Conservation (phyloP, 2,797 vertebrate species). For the Coendou prehensilis region DNA sequence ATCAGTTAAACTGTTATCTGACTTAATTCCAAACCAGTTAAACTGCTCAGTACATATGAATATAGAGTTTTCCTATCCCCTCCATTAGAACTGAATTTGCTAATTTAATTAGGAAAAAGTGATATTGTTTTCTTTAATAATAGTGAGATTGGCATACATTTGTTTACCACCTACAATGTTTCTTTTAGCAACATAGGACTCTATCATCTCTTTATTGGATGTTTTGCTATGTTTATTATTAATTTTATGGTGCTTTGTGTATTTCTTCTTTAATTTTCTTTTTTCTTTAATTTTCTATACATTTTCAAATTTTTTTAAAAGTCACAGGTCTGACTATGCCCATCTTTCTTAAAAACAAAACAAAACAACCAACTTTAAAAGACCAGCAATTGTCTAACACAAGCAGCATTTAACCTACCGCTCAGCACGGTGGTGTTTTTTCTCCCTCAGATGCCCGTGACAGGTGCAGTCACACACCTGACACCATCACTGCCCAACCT, state of each 20-base stretch:
- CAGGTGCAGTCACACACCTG: background rate
- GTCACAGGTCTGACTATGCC: background rate
- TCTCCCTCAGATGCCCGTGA: background rate
- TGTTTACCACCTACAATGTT: background rate
- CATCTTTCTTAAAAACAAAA: constrained; percentile 46
- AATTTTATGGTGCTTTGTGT: constrained; percentile 12
- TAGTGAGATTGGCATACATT: background rate
- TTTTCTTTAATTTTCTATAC: background rate
- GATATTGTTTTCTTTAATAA: constrained; percentile 7
- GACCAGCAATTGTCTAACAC: background rate
- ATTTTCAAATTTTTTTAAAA: background rate
- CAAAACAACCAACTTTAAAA: background rate
- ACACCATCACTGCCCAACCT: background rate
- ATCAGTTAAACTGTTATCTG: constrained; percentile 11
- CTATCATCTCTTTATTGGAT: background rate
- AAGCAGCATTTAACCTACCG: background rate
- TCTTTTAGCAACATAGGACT: constrained; percentile 3
- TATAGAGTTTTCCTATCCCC: background rate
- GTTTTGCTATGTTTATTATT: constrained; percentile 29
- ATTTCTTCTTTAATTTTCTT: background rate
- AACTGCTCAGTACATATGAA: background rate
- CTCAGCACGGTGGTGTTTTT: background rate
- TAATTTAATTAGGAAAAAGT: constrained; percentile 37
- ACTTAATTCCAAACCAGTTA: constrained; percentile 37
- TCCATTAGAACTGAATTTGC: constrained; percentile 56